phyloP scores from a whole-genome alignment of 2,797 vertebrate genomes.

The Thunnus albacares region DNA sequence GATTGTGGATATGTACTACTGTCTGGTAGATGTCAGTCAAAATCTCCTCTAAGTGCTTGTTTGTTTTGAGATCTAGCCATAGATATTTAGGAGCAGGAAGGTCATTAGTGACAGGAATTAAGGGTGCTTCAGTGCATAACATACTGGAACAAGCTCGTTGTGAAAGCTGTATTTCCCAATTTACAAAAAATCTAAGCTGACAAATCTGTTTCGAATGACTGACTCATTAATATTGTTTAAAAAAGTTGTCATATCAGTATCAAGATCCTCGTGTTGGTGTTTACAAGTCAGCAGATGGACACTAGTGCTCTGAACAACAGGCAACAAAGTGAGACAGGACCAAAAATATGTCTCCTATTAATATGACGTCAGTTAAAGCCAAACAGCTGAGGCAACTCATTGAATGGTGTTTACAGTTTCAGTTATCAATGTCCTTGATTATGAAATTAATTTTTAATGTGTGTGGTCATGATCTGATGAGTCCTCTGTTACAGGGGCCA shows the following conservation, averaged over 20 bases:
- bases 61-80: constrained; percentile 19
- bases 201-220: neutral
- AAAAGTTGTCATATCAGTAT: neutral
- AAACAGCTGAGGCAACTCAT: neutral
- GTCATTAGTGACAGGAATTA: constrained; percentile 50
- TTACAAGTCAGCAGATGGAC: neutral
- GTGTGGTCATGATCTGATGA: constrained; percentile 1
- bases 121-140: neutral
- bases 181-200: neutral
- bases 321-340: neutral
- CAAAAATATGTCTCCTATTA: neutral
- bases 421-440: neutral
- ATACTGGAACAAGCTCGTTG: neutral
- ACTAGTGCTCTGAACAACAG: neutral
- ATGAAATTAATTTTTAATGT: neutral
- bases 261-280: neutral
- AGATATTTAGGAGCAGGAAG: constrained; percentile 6
- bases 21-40: constrained; percentile 28
- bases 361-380: neutral
- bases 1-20: constrained; percentile 12
- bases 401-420: neutral
- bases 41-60: constrained; percentile 9
- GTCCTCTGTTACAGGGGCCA: constrained; percentile 85
- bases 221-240: neutral
- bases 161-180: neutral